Evolutionary conservation across 2,797 vertebrate genomes (phyloP), one percentile per base, ranked within the genome.

Genomic region (Miichthys miiuy): DNA sequence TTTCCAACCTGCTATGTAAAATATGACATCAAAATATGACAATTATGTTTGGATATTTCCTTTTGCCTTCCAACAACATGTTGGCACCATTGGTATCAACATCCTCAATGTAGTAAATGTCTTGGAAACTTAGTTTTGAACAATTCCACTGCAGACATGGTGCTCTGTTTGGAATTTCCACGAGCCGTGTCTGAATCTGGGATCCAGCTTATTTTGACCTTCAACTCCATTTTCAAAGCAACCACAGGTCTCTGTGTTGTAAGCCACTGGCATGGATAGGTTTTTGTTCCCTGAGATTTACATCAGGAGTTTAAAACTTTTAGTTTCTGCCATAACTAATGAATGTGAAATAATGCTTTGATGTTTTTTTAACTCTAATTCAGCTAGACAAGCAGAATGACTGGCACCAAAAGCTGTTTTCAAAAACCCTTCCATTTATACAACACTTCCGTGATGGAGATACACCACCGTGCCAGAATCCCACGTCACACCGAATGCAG

Each of bases 401-500:
- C 23, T n/a, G 27, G 13, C 20, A 68, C 8, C 38, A 13, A 27
- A 4, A 1, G 20, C 5, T 21, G 11, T 55, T 42, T 47, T 46
- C 4, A 76, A 14, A 55, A 12, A 14, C 46, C 6, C 51, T 44
- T 54, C 18, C 13, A 41, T 60, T 48, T 2, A 5, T 27, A 18
- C 16, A 34, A 46, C 14, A 50, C 20, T n/a, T 58, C 11, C 0
- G 9, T 54, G 20, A 72, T 58, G 57, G 44, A 25, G 55, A 44
- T 30, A 30, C 52, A 44, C 73, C 62, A 18, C 25, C 1, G 0
- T 27, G 23, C 42, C 55, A n/a, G 54, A 55, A 2, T 71, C 67
- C 12, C 9, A 57, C 55, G 57, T 75, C 23, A n/a, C 21, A 23
- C 56, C 66, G 79, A 77, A 63, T 23, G 34, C 52, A 54, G 30